Conservation (phyloP, 2,113 vertebrate genomes). For the Tapirus terrestris region DNA sequence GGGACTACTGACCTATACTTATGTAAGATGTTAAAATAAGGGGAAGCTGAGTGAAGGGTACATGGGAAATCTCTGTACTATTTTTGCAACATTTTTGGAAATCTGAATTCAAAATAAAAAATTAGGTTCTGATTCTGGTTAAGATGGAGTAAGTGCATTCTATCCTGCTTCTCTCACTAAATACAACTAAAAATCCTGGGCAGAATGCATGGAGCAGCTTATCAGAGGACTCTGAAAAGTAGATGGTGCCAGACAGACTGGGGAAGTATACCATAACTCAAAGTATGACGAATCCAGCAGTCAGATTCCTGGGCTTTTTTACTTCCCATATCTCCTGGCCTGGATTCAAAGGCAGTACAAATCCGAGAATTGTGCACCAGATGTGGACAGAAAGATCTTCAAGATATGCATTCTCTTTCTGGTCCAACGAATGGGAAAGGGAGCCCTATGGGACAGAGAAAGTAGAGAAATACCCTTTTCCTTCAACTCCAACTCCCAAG, state of each 20-base stretch:
- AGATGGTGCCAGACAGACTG: neutral
- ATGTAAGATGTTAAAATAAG: neutral
- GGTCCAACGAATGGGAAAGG: neutral
- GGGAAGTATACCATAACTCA: neutral
- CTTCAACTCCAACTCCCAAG: neutral
- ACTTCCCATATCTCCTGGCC: neutral
- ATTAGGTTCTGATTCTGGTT: neutral
- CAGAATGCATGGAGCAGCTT: neutral
- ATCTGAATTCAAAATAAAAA: slow-evolving; percentile 27
- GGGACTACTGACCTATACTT: neutral
- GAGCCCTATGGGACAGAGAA: neutral
- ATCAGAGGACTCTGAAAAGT: neutral
- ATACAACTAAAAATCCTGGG: neutral
- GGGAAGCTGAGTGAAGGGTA: neutral
- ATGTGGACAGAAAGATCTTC: neutral
- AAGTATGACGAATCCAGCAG: neutral
- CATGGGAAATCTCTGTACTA: neutral
- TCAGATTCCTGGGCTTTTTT: neutral
- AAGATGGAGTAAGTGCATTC: neutral
- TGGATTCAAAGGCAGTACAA: neutral
- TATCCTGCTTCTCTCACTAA: neutral
- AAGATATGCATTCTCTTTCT: neutral
- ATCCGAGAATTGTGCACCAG: neutral
- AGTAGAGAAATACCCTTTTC: neutral
- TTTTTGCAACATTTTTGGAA: neutral